Evolutionary conservation across 1,140 invertebrate species (phyloP), one percentile per base, ranked within the genome.

Genomic region (Solenopsis fugax): DNA sequence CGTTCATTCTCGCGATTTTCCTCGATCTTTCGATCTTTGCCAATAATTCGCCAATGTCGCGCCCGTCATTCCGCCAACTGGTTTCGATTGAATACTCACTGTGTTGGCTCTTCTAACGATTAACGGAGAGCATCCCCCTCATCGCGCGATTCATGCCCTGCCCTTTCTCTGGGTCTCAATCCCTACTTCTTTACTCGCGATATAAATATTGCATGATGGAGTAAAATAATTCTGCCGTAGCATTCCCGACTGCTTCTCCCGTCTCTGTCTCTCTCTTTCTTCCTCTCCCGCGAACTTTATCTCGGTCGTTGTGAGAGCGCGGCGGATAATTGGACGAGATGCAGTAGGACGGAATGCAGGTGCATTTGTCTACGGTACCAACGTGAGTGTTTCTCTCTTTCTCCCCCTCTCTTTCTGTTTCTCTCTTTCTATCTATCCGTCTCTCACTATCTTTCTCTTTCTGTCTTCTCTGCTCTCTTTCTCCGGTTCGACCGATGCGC

Each of bases 281-380:
- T 50, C 29, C 24, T 82, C 50, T 52, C 48, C 6, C 50, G 7
- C 52, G 41, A 60, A 78, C 34, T 84, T 82, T 87, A 89, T 89
- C 85, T 78, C 64, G 71, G 75, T 58, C 58, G 62, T 76, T 84
- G 82, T 41, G 34, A 76, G 62, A 84, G 60, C 78, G 60, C 78
- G 67, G 52, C 56, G 86, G 78, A 87, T 90, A 90, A 90, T 90
- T 90, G 89, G 78, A 90, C 85, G 88, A 77, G 88, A 89, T 89
- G 78, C 89, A 60, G 81, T 90, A 89, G 73, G 86, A 89, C 80
- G 88, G 89, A 90, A 90, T 90, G 89, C 89, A 81, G 89, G 89
- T 90, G 89, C 89, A 90, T 90, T 90, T 90, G 88, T 90, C 89
- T 90, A 90, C 73, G 85, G 87, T 87, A 87, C 72, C 88, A 73